These are phyloP conservation scores for Lasioglossum calceatum DNA, from an alignment of 2,888 invertebrate genomes.

Conservation along the genomic window DNA sequence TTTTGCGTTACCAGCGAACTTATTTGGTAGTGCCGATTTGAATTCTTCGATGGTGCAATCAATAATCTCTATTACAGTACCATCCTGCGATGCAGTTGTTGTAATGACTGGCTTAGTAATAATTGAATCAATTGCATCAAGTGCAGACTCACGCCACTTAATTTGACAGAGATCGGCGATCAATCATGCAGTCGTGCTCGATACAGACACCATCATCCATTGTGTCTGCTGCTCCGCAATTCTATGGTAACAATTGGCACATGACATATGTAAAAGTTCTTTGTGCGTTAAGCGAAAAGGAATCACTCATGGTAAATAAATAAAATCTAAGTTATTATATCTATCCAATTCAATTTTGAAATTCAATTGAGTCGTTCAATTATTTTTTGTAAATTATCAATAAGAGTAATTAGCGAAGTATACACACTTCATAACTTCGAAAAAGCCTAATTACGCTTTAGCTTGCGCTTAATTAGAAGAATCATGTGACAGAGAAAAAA, in stretches of 20 bases:
- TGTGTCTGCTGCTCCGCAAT: slow-evolving; percentile 6
- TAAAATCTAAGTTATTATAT: not conserved
- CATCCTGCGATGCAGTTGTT: not conserved
- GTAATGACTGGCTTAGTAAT: slow-evolving; percentile 20
- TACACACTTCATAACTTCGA: not conserved
- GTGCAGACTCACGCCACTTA: slow-evolving; percentile 16
- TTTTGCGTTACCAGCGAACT: not conserved
- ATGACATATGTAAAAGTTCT: not conserved
- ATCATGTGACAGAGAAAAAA: not conserved
- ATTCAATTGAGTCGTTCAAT: too few relatives aligned
- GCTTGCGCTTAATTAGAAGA: not conserved
- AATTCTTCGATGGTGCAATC: not conserved
- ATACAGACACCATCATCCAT: not conserved
- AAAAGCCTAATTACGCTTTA: not conserved
- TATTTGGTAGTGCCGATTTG: not conserved
- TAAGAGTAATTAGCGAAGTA: not conserved
- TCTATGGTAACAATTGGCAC: not conserved
- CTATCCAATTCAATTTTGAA: not conserved
- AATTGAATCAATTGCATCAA: not conserved
- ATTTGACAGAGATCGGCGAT: slow-evolving; percentile 16
- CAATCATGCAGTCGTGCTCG: not conserved
- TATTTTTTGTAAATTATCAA: not conserved
- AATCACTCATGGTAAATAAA: not conserved
- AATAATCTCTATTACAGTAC: not conserved
- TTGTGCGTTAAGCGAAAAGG: not conserved